Conservation (phyloP, 1,140 invertebrate species). For the Euschistus heros region DNA sequence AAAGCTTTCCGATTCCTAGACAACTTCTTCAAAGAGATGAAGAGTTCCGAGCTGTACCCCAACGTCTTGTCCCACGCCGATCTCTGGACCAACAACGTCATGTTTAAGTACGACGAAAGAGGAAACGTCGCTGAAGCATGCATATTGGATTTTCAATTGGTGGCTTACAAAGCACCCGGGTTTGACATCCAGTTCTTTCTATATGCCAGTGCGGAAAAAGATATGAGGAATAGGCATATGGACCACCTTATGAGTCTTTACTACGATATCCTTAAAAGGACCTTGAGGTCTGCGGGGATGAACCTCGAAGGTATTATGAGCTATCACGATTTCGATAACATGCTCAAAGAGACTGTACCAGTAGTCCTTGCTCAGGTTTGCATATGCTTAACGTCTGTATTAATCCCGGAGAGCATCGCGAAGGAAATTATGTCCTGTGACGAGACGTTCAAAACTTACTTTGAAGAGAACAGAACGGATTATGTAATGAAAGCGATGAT, state of each 20-base stretch:
- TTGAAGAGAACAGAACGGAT: too few relatives aligned
- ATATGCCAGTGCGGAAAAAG: neutral
- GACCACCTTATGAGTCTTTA: neutral
- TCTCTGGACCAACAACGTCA: conserved; percentile 14
- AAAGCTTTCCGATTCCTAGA: neutral
- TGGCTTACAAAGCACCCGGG: neutral
- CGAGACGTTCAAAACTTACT: too few relatives aligned
- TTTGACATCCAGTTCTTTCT: conserved; percentile 1
- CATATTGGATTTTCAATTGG: conserved; percentile 5
- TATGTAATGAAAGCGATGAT: neutral
- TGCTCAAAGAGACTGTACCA: neutral
- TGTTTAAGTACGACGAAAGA: conserved; percentile 7
- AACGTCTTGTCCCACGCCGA: conserved; percentile 11
- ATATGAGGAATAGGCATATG: neutral
- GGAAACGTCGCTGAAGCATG: neutral
- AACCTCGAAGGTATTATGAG: neutral
- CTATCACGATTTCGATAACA: neutral
- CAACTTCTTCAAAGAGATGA: neutral
- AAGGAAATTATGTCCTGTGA: neutral
- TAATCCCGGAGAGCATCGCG: neutral
- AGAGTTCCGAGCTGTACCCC: neutral
- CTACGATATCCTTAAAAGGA: neutral
- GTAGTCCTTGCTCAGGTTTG: neutral
- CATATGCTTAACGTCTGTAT: neutral
- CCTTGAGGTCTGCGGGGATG: neutral